phyloP scores from a whole-genome alignment of 2,797 vertebrate genomes.

The Epinephelus coioides region DNA sequence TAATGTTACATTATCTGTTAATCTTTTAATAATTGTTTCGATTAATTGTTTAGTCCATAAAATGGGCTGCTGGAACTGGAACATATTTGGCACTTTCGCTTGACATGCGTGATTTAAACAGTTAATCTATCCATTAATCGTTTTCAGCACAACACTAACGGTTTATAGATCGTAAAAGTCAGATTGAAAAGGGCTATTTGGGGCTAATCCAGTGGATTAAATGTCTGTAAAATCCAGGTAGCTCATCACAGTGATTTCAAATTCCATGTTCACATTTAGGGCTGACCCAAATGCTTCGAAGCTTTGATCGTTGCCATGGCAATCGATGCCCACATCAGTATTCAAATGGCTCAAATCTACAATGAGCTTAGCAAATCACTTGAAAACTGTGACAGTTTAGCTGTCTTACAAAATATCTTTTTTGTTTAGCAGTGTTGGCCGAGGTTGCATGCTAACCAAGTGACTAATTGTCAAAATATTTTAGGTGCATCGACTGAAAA shows the following conservation, averaged over 20 bases:
- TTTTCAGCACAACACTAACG: background rate
- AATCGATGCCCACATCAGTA: too few relatives aligned
- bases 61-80: background rate
- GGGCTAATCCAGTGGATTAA: slow-evolving; percentile 23
- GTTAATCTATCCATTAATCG: background rate
- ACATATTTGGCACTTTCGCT: background rate
- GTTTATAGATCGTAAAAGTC: background rate
- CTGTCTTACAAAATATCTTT: too few relatives aligned
- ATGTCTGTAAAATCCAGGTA: slow-evolving; percentile 24
- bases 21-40: background rate
- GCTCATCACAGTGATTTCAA: slow-evolving; percentile 24
- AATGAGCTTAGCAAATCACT: too few relatives aligned
- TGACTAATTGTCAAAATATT: too few relatives aligned
- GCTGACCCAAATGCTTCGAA: too few relatives aligned
- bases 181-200: slow-evolving; percentile 5
- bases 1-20: background rate
- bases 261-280: background rate
- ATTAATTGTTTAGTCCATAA: background rate
- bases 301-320: too few relatives aligned
- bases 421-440: too few relatives aligned
- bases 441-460: too few relatives aligned
- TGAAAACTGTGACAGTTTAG: too few relatives aligned
- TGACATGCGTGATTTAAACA: background rate
- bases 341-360: too few relatives aligned
- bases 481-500: too few relatives aligned